Evolutionary conservation across 2,797 vertebrate genomes (phyloP), one percentile per base, ranked within the genome.

Genomic region (Lepilemur ruficaudatus): DNA sequence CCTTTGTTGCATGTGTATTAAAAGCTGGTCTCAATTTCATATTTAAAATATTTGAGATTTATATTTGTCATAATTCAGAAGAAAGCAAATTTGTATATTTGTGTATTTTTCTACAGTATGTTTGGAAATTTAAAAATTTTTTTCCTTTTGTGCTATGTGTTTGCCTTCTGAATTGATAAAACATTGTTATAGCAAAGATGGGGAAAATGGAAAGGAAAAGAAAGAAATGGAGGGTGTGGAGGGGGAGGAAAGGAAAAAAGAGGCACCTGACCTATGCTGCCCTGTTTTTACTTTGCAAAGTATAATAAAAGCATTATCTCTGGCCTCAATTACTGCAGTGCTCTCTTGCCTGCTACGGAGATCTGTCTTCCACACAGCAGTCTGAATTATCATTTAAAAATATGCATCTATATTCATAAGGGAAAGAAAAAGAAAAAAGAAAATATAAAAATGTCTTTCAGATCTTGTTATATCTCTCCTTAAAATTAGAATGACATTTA

Each of bases 1-100:
- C 18, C 22, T 81, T 91, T 61, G 32, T 28, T 89, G 23, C 18
- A 32, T 2, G 3, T 75, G 35, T 93, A 55, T 78, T 41, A 55
- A 20, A 85, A 89, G 55, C 65, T 91, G 32, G 88, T 88, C n/a
- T 93, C 69, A 85, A 61, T 59, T 90, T 91, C 20, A 25, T 69
- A 79, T 61, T 89, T 55, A 55, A 91, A 89, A 23, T 67, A 73
- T 55, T 67, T 81, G 41, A 67, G 32, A 14, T 91, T 85, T 41
- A 12, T 93, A 69, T 67, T 82, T 92, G 35, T 46, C 73, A 18
- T 72, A 86, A 75, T 76, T 85, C 48, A 67, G 17, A 81, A 91
- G 38, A 59, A 14, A 87, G 52, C 25, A 4, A 67, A 69, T 13
- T 73, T 91, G 4, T 57, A 20, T 70, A 23, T 13, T 73, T 91